Evolutionary conservation across 2,797 vertebrate genomes (phyloP).

Genomic region (Trachurus trachurus): DNA sequence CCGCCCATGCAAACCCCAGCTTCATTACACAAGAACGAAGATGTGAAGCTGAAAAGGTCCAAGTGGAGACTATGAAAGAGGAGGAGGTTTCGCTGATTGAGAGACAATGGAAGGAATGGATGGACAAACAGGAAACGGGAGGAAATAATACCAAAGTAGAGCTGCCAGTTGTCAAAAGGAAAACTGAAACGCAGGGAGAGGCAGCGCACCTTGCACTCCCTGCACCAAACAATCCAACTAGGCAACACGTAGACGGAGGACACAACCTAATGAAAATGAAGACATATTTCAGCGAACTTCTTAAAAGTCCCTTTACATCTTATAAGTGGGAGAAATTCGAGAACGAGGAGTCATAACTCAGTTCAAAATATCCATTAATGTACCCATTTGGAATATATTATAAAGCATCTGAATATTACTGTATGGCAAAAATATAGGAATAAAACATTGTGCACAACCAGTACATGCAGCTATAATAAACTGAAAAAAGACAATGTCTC

Average conservation of each 20-base stretch:
- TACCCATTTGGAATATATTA: not conserved
- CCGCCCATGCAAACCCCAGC: not conserved
- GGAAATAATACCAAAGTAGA: not conserved
- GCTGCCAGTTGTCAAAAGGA: not conserved
- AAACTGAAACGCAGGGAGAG: not conserved
- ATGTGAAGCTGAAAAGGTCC: not conserved
- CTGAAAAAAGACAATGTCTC: not conserved
- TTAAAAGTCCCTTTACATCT: not conserved
- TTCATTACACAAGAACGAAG: not conserved
- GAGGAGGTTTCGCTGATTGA: not conserved
- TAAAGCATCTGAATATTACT: not conserved
- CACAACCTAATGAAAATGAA: not conserved
- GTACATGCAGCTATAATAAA: not conserved
- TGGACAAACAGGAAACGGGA: slow-evolving; percentile 37
- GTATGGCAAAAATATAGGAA: not conserved
- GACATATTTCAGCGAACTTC: not conserved
- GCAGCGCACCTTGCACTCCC: not conserved
- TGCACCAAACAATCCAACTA: not conserved
- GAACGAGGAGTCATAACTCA: slow-evolving; percentile 28
- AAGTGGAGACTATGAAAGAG: not conserved
- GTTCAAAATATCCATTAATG: not conserved
- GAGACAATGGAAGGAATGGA: slow-evolving; percentile 36
- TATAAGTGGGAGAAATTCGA: slow-evolving; percentile 31
- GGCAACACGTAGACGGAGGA: not conserved
- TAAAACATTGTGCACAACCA: slow-evolving; percentile 4